A percentile compares a stretch with the other conserved stretches of the same genome.
phyloP scores from a whole-genome alignment of 2,113 vertebrate genomes.

The Cairina moschata region DNA sequence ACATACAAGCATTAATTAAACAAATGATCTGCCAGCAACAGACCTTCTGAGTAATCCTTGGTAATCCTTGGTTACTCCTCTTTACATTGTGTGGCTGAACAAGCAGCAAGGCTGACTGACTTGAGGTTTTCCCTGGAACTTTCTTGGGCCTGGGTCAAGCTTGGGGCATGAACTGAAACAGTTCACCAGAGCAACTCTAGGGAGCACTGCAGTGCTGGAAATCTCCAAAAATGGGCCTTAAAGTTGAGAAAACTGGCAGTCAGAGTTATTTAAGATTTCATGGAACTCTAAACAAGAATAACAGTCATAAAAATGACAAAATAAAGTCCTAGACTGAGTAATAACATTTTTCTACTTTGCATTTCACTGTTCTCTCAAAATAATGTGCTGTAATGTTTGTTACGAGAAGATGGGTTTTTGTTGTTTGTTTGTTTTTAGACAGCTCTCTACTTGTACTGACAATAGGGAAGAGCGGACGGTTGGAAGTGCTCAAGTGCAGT shows the following conservation, averaged over 20 bases:
- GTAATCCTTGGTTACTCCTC: background rate
- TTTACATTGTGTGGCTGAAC: background rate
- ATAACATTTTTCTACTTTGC: slow-evolving; percentile 12
- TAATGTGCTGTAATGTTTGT: background rate
- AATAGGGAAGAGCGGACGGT: background rate
- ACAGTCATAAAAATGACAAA: slow-evolving; percentile 20
- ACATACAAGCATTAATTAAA: background rate
- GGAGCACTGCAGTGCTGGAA: slow-evolving; percentile 21
- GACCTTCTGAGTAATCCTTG: background rate
- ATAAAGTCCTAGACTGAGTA: slow-evolving; percentile 10
- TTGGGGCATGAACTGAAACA: background rate
- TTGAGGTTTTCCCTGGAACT: background rate
- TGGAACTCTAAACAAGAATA: slow-evolving; percentile 6
- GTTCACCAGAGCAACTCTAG: background rate
- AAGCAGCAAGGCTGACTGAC: background rate
- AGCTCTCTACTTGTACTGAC: background rate
- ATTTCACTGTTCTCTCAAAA: slow-evolving; percentile 8
- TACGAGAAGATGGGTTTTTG: too few species aligned
- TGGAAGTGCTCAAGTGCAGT: background rate
- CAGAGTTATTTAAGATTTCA: background rate
- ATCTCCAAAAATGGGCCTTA: background rate
- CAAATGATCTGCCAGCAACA: accelerated
- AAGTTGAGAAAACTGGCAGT: background rate
- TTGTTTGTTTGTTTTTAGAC: background rate
- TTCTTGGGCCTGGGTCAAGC: background rate